Base-by-base conservation (phyloP, 2,113 vertebrate species). In the Microcebus jonahi region DNA sequence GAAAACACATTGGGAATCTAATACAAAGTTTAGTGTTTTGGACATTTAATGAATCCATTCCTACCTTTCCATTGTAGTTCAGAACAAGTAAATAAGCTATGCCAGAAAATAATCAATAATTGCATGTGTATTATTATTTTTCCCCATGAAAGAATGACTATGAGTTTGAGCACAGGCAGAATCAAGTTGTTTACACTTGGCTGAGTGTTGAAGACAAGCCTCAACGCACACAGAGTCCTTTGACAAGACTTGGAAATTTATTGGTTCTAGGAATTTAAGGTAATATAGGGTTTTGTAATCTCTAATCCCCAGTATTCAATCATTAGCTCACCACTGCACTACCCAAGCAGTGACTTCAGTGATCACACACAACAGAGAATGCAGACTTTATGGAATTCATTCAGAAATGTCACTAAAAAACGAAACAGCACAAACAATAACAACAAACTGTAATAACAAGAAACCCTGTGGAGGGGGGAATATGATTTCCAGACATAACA, bases 1-100 rank as follows among this genome's bases (percentile, higher is more conserved):
- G 65, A 90, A 97, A 95, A 84, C 39, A 96, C 89, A 90, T 82
- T 80, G 93, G 31, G 8, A 96, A 93, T 91, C 67, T 90, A 76
- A 67, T 31, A 95, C 97, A 63, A 95, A 95, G 81, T 97, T 71
- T 1, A 83, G 81, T 71, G 3, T 45, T 96, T 97, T 81, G 57
- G 70, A 75, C 27, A 77, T 75, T 67, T 34, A 48, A 55, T n/a
- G 42, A 76, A 91, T 90, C 31, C 7, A 45, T 73, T 94, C 94
- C 50, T 86, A 36, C 23, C 48, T 71, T 82, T 83, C 79, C 92
- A 55, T 6, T 0, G 2, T 96, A 45, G 61, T 95, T 90, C 59
- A 96, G 45, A 95, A 68, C 53, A 88, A 90, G 63, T 34, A 95
- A 76, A 94, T 85, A 94, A 92, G 23, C 39, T 77, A 71, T 23